These are phyloP conservation scores for Perizoma flavofasciatum DNA, from an alignment of 2,888 invertebrate species.

Conservation along the genomic window DNA sequence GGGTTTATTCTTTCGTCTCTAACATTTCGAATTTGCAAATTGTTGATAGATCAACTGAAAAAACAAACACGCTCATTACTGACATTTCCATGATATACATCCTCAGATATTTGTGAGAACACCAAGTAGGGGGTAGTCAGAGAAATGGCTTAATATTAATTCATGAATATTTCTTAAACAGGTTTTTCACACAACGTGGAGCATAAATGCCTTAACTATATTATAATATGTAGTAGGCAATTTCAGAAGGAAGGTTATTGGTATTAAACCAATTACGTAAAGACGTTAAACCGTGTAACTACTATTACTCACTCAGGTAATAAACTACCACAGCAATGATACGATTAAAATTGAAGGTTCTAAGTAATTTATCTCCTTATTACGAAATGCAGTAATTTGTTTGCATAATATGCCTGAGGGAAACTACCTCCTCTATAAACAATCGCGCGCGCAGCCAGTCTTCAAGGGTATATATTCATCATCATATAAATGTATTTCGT, in stretches of 20 bases:
- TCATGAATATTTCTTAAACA: not conserved
- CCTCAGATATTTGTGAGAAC: no score
- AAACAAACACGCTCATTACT: no score
- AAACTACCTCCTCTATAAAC: constrained; percentile 22
- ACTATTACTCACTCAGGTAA: constrained; percentile 9
- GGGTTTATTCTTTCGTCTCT: constrained; percentile 16
- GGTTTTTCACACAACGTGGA: no score
- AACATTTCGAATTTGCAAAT: not conserved
- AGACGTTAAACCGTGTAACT: constrained; percentile 1
- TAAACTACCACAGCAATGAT: constrained; percentile 9
- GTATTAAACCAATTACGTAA: constrained; percentile 9
- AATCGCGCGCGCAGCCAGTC: constrained; percentile 15
- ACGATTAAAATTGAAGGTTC: constrained; percentile 13
- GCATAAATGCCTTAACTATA: no score
- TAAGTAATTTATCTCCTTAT: constrained; percentile 22
- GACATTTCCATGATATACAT: no score
- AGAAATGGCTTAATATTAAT: no score
- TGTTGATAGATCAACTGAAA: not conserved
- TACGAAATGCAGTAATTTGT: constrained; percentile 24
- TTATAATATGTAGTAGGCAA: no score
- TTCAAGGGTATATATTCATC: constrained; percentile 26
- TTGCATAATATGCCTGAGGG: constrained; percentile 29
- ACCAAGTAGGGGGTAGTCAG: no score
- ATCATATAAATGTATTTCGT: no score
- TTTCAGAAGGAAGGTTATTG: constrained; percentile 1